Conservation (phyloP, 1,140 invertebrate species). For the Paralvinella palmiformis region DNA sequence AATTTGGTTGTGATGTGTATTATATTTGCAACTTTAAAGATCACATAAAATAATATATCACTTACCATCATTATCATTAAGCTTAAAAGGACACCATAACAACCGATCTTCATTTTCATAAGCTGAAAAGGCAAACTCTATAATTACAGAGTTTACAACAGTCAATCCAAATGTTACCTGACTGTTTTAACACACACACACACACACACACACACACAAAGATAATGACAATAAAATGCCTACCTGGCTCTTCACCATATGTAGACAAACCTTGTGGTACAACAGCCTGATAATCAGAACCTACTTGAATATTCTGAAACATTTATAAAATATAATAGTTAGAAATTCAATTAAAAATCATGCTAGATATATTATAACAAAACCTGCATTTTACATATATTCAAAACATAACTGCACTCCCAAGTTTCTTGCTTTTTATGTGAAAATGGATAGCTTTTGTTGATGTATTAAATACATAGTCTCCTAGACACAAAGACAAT, state of each 20-base stretch:
- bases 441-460: too few species aligned
- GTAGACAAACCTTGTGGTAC: constrained; percentile 85
- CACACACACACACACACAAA: neutral
- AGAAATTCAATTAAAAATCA: too few species aligned
- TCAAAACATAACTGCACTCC: too few species aligned
- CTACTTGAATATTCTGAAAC: constrained; percentile 83
- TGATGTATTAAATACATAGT: too few species aligned
- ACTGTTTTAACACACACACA: neutral
- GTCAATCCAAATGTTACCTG: too few species aligned
- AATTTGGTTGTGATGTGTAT: neutral
- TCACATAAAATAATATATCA: constrained; percentile 6
- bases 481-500: too few species aligned
- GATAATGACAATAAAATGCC: constrained; percentile 7
- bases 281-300: constrained; percentile 84
- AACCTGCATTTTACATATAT: too few species aligned
- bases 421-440: too few species aligned
- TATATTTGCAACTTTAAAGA: too few species aligned
- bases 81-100: constrained; percentile 79
- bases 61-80: constrained; percentile 62
- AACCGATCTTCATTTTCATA: constrained; percentile 96
- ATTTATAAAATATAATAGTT: constrained; percentile 22
- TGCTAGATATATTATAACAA: constrained; percentile 13
- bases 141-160: neutral
- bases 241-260: constrained; percentile 74
- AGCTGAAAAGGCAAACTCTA: constrained; percentile 51